Percentiles rank a stretch among this genome's conserved stretches.
phyloP scores from a whole-genome alignment of 2,797 vertebrate genomes.

The Helostoma temminkii region DNA sequence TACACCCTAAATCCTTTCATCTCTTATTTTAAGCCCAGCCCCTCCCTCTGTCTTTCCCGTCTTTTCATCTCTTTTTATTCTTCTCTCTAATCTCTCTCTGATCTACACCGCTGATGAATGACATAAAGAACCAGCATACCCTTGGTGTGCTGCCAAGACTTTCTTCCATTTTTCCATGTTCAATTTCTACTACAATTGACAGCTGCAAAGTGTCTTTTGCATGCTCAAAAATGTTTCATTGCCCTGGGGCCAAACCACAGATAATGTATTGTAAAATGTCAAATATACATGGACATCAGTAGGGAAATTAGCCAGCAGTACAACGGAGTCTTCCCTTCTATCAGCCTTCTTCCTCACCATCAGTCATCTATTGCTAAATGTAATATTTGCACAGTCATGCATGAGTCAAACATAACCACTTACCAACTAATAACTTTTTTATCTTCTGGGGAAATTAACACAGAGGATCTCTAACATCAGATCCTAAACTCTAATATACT shows the following conservation, averaged over 20 bases:
- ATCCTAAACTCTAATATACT: conserved; percentile 8
- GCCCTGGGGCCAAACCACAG: conserved; percentile 30
- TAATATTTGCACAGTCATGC: conserved; percentile 5
- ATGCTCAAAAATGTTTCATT: conserved; percentile 19
- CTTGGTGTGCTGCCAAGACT: conserved; percentile 21
- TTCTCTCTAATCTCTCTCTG: conserved; percentile 61
- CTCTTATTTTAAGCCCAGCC: conserved; percentile 57
- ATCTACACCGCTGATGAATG: conserved; percentile 61
- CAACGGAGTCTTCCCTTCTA: conserved; percentile 8
- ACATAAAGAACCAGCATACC: conserved; percentile 13
- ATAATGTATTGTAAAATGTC: conserved; percentile 22
- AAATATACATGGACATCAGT: conserved; percentile 33
- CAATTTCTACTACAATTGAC: conserved; percentile 34
- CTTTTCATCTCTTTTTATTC: conserved; percentile 63
- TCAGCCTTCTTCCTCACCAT: conserved; percentile 19
- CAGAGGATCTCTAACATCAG: conserved; percentile 12
- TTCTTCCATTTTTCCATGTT: conserved; percentile 29
- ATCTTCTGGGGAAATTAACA: conserved; percentile 5
- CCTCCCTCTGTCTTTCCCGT: conserved; percentile 59
- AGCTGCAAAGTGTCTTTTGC: conserved; percentile 33
- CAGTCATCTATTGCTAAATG: conserved; percentile 25
- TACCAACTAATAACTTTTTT: conserved; percentile 13
- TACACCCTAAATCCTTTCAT: conserved; percentile 77
- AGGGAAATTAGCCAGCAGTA: conserved; percentile 37
- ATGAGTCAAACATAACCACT: conserved; percentile 38